Conservation (phyloP, 2,797 vertebrate species). For the Myripristis jacobus region DNA sequence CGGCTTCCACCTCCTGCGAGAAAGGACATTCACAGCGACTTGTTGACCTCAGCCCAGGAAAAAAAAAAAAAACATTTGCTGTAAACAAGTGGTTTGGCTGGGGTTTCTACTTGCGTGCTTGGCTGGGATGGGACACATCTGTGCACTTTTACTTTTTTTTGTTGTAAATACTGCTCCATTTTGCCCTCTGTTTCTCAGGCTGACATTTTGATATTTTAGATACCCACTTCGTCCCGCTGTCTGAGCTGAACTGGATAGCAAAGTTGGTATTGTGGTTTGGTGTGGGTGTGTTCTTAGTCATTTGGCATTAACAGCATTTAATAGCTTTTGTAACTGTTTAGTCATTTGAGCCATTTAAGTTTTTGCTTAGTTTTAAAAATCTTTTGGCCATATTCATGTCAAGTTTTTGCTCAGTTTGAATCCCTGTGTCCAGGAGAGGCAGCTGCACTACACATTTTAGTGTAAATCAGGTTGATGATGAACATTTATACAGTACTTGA, state of each 20-base stretch:
- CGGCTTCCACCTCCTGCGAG: slow-evolving; percentile 5
- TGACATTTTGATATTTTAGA: neutral
- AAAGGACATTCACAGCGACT: slow-evolving; percentile 12
- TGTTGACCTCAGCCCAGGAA: slow-evolving; percentile 14
- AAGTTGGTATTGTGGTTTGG: too few species aligned
- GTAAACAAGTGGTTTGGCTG: slow-evolving; percentile 15
- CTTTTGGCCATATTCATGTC: too few species aligned
- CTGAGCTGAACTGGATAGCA: neutral
- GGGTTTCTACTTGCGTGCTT: neutral
- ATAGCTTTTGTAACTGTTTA: too few species aligned
- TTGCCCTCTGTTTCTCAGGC: neutral
- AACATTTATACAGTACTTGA: too few species aligned
- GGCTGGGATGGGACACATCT: neutral
- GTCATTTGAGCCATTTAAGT: too few species aligned
- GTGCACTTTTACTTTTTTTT: neutral
- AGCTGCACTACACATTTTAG: too few species aligned
- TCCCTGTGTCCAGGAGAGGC: too few species aligned
- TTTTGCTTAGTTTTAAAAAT: too few species aligned
- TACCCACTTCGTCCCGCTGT: neutral
- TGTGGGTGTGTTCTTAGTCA: too few species aligned
- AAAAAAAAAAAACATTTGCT: neutral
- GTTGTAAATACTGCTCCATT: neutral
- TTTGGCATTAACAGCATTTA: too few species aligned
- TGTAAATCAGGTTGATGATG: too few species aligned
- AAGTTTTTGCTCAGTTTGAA: too few species aligned